Evolutionary conservation across 2,797 vertebrate genomes (phyloP).

Genomic region (Calcarius lapponicus): DNA sequence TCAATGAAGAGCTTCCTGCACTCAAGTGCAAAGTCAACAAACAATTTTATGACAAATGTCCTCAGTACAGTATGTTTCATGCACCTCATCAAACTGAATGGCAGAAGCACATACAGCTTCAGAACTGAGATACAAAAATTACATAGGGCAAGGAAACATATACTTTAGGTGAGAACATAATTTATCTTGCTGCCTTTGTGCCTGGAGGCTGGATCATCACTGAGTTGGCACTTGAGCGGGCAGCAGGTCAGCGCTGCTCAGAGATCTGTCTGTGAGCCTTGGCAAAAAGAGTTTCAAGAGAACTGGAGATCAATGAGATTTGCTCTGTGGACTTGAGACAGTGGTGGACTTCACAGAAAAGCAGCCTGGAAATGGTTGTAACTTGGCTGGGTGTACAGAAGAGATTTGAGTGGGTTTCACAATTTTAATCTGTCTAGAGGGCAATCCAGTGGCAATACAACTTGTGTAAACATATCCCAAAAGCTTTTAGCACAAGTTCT

Average conservation of each 20-base stretch:
- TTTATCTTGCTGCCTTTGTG: neutral
- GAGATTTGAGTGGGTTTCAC: neutral
- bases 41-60: neutral
- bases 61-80: neutral
- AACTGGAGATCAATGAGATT: neutral
- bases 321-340: neutral
- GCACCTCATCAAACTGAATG: neutral
- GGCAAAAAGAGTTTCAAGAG: neutral
- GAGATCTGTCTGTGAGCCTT: neutral
- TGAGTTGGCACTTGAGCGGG: neutral
- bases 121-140: neutral
- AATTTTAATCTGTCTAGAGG: neutral
- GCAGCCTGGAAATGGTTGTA: neutral
- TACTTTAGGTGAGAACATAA: neutral
- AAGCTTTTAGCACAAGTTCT: neutral
- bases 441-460: neutral
- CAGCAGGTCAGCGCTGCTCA: neutral
- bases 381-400: neutral
- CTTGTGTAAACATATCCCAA: neutral
- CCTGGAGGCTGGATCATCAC: neutral
- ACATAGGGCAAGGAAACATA: neutral
- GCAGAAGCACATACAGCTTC: neutral
- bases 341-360: neutral
- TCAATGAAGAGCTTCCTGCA: constrained; percentile 22
- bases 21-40: neutral